Evolutionary conservation across 1,140 invertebrate genomes (phyloP).

Genomic region (Macrocentrus cingulum): DNA sequence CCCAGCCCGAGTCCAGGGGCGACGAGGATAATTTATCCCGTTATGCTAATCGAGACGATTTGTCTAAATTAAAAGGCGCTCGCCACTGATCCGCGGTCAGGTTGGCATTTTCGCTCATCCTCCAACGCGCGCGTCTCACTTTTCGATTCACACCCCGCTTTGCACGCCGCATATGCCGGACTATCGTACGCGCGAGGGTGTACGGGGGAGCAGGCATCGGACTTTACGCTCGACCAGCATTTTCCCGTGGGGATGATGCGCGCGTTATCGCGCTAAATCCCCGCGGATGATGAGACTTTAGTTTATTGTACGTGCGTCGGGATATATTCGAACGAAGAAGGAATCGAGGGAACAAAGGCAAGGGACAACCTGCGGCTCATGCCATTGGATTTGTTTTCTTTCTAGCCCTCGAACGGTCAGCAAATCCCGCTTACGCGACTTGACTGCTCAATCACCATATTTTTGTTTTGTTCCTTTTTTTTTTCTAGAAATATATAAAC

Average conservation of each 20-base stretch:
- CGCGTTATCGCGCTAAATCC: conserved; percentile 57
- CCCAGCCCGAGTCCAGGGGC: conserved; percentile 19
- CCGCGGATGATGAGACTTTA: conserved; percentile 59
- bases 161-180: not conserved
- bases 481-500: conserved; percentile 17
- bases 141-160: not conserved
- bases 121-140: conserved; percentile 10
- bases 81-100: conserved; percentile 43
- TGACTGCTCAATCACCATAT: conserved; percentile 42
- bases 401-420: conserved; percentile 25
- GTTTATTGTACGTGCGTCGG: conserved; percentile 55
- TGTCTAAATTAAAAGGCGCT: conserved; percentile 62
- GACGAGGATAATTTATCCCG: conserved; percentile 56
- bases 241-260: conserved; percentile 41
- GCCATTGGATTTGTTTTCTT: conserved; percentile 13
- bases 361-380: conserved; percentile 19
- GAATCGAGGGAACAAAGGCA: not conserved
- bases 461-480: conserved; percentile 28
- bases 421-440: conserved; percentile 40
- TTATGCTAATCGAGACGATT: conserved; percentile 62
- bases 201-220: conserved; percentile 23
- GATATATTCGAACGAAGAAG: conserved; percentile 24
- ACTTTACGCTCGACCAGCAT: conserved; percentile 25
- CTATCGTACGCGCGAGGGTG: not conserved
- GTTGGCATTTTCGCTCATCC: conserved; percentile 37